Conservation (phyloP, 1,140 invertebrate species). For the Brachionus sp. region DNA sequence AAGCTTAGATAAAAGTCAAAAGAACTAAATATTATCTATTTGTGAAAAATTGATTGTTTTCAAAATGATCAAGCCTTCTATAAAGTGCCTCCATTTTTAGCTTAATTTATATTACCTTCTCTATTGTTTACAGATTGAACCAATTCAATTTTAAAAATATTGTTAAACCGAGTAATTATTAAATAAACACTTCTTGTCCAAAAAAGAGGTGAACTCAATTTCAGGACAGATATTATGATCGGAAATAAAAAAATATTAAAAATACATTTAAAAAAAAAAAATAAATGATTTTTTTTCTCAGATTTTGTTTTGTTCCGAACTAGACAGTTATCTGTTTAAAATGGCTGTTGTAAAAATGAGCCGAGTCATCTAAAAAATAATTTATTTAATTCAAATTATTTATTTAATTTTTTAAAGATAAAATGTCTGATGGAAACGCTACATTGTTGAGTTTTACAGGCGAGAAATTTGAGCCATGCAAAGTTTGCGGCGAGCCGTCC, state of each 20-base stretch:
- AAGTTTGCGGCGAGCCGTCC: constrained; percentile 57
- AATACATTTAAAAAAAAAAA: constrained; percentile 30
- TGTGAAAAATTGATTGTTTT: background rate
- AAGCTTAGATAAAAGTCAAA: background rate
- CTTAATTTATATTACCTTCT: background rate
- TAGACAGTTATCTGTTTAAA: background rate
- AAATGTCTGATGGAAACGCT: constrained; percentile 19
- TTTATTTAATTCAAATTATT: too few species aligned
- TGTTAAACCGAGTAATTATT: constrained; percentile 38
- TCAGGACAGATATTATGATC: constrained; percentile 42
- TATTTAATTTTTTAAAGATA: constrained; percentile 25
- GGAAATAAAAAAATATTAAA: constrained; percentile 41
- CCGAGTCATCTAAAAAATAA: background rate
- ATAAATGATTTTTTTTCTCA: background rate
- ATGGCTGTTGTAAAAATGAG: background rate
- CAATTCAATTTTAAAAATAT: background rate
- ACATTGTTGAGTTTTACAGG: constrained; percentile 12
- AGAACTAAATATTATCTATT: background rate
- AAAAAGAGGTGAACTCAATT: constrained; percentile 36
- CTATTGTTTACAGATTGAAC: background rate
- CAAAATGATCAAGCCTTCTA: background rate
- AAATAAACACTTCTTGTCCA: constrained; percentile 45
- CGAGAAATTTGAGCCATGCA: constrained; percentile 49
- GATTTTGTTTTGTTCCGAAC: background rate
- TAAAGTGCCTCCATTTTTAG: background rate